Conservation (phyloP, 2,113 vertebrate genomes). For the Rhineura floridana region DNA sequence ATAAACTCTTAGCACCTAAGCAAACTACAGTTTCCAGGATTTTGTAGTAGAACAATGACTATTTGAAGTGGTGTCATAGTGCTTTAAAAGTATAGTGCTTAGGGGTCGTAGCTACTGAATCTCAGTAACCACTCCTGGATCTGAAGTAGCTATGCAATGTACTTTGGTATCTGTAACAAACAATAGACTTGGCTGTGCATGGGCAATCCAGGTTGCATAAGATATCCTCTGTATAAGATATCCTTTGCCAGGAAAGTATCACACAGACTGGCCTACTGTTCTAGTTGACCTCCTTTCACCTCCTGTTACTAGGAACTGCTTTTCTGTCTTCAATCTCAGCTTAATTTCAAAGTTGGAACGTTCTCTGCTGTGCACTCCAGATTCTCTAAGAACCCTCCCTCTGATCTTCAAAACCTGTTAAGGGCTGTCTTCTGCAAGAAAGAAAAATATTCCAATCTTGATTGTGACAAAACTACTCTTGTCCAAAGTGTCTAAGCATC, state of each 20-base stretch:
- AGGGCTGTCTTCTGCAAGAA: not conserved
- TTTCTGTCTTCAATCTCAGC: not conserved
- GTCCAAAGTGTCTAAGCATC: not conserved
- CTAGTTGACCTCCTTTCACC: not conserved
- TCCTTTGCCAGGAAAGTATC: not conserved
- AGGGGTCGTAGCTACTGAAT: not conserved
- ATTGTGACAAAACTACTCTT: not conserved
- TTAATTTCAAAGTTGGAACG: not conserved
- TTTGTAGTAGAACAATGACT: too few species aligned
- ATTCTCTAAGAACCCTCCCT: not conserved
- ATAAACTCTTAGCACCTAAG: too few species aligned
- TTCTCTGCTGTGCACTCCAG: too few species aligned
- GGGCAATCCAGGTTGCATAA: not conserved
- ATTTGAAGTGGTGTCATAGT: too few species aligned
- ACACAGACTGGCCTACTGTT: not conserved
- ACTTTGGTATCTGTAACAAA: not conserved
- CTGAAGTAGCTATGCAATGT: not conserved
- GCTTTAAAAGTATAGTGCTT: too few species aligned
- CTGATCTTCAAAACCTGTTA: not conserved
- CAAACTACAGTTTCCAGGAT: too few species aligned
- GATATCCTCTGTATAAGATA: not conserved
- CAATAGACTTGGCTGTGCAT: not conserved
- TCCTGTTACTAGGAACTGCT: too few species aligned
- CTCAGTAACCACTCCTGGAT: not conserved
- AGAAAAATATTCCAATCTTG: not conserved